These are phyloP conservation scores for Mantis religiosa DNA, from an alignment of 2,888 invertebrate genomes.

Conservation along the genomic window DNA sequence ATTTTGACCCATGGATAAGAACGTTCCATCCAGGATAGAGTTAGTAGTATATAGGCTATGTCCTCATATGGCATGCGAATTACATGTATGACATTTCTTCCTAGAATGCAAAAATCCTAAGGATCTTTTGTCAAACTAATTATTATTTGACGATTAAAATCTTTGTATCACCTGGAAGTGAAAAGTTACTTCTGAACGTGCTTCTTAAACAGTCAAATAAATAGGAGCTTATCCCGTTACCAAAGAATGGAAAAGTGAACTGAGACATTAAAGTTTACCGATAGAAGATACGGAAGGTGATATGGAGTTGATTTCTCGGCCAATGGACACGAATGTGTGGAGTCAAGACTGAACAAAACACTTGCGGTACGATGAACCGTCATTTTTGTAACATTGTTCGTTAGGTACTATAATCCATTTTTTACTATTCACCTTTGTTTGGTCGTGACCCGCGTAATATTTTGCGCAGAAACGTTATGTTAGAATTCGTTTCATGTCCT, in stretches of 20 bases:
- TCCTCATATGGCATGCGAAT: neutral
- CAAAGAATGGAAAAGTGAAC: too few relatives aligned
- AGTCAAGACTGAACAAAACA: neutral
- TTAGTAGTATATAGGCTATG: neutral
- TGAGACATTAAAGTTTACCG: neutral
- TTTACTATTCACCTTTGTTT: neutral
- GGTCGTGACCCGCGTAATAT: neutral
- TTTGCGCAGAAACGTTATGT: neutral
- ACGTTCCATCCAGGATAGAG: neutral
- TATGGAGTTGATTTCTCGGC: neutral
- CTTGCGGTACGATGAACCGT: neutral
- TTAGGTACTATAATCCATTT: neutral
- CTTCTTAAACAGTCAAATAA: too few relatives aligned
- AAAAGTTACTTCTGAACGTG: neutral
- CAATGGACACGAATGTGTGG: neutral
- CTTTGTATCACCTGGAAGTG: neutral
- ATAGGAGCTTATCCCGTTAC: too few relatives aligned
- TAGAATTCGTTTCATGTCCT: neutral
- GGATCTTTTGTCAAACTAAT: too few relatives aligned
- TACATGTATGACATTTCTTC: neutral
- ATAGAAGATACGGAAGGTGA: neutral
- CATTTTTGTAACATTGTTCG: neutral
- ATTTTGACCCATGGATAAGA: neutral
- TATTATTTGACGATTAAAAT: neutral
- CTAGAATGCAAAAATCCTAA: neutral